Evolutionary conservation across 2,888 invertebrate species (phyloP).

Genomic region (Drosophila prolongata): DNA sequence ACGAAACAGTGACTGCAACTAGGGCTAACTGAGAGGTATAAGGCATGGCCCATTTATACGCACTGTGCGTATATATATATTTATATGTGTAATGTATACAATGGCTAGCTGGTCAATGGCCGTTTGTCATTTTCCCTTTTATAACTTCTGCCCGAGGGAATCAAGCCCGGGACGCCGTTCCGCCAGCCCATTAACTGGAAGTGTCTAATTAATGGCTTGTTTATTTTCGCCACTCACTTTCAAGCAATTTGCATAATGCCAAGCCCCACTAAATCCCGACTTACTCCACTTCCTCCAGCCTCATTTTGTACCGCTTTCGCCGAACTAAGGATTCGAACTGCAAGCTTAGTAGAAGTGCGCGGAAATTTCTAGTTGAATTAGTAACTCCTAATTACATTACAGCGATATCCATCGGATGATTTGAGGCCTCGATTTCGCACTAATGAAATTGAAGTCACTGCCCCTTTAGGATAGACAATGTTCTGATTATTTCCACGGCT

Average conservation of each 20-base stretch:
- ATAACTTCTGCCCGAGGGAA: conserved; percentile 40
- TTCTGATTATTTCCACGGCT: conserved; percentile 36
- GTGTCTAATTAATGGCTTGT: conserved; percentile 55
- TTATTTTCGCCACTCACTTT: conserved; percentile 58
- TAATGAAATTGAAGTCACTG: conserved; percentile 49
- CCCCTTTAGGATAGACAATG: conserved; percentile 6
- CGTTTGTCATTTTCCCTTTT: conserved; percentile 29
- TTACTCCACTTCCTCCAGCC: conserved; percentile 32
- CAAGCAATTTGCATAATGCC: conserved; percentile 47
- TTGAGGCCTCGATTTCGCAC: conserved; percentile 22
- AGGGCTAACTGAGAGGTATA: conserved; percentile 12
- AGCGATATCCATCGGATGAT: conserved; percentile 21
- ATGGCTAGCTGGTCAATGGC: conserved; percentile 35
- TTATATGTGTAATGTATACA: not conserved
- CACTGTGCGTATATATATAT: not conserved
- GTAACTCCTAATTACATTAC: conserved; percentile 55
- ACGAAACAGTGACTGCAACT: conserved; percentile 28
- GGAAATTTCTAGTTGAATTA: not conserved
- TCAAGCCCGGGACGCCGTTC: conserved; percentile 8
- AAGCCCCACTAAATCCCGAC: conserved; percentile 6
- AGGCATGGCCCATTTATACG: conserved; percentile 13
- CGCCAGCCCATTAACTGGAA: conserved; percentile 50
- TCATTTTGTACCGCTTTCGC: conserved; percentile 34
- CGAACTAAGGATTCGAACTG: conserved; percentile 23
- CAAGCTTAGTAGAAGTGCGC: not conserved